A percentile compares a stretch with the other conserved stretches of the same genome.
phyloP scores from a whole-genome alignment of 2,113 vertebrate genomes.

The Pygoscelis adeliae region DNA sequence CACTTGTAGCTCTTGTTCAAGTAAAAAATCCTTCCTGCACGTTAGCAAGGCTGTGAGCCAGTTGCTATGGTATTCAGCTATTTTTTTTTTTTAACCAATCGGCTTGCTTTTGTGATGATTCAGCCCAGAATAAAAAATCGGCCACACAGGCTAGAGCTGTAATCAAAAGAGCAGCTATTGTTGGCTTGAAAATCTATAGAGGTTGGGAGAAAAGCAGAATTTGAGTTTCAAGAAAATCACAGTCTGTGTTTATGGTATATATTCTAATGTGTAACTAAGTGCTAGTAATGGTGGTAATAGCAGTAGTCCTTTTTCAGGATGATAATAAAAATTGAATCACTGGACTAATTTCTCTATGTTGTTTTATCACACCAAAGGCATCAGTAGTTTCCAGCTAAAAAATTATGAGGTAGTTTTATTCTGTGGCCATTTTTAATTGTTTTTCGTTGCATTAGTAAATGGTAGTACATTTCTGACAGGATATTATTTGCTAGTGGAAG shows the following conservation, averaged over 20 bases:
- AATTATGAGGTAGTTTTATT: not conserved
- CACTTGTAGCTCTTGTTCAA: conserved; percentile 42
- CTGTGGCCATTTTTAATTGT: not conserved
- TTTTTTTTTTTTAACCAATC: not conserved
- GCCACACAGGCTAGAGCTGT: not conserved
- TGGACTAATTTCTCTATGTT: not conserved
- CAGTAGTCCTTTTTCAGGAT: not conserved
- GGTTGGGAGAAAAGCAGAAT: not conserved
- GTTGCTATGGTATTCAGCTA: conserved; percentile 60
- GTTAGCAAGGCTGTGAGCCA: not conserved
- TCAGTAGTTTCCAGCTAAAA: not conserved
- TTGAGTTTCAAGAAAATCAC: not conserved
- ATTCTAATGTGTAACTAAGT: not conserved
- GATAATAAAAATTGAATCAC: not conserved
- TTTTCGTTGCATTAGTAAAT: not conserved
- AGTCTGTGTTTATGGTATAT: not conserved
- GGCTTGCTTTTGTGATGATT: not conserved
- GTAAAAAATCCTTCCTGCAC: not conserved
- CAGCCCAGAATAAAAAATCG: conserved; percentile 2
- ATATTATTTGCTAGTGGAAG: not conserved
- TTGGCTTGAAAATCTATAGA: not conserved
- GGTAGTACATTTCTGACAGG: not conserved
- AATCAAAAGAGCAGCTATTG: conserved; percentile 29
- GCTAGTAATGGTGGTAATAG: not conserved
- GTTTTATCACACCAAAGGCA: not conserved